phyloP scores from a whole-genome alignment of 2,113 vertebrate genomes.

The Poeciliopsis occidentalis region DNA sequence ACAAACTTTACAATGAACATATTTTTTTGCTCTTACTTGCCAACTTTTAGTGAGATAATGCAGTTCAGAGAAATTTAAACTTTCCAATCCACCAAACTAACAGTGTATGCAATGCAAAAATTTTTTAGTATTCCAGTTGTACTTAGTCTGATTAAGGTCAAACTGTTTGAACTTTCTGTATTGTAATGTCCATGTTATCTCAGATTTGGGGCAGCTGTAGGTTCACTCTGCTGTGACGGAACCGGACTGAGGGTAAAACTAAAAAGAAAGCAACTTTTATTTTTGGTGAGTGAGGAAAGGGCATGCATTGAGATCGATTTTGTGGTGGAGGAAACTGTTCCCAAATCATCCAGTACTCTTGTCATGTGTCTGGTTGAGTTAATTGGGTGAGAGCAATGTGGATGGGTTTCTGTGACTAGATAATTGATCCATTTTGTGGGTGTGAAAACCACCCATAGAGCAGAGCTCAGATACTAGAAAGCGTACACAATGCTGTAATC shows the following conservation, averaged over 20 bases:
- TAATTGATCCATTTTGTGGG: slow-evolving; percentile 71
- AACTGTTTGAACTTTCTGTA: background rate
- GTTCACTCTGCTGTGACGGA: slow-evolving; percentile 24
- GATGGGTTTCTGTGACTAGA: slow-evolving; percentile 55
- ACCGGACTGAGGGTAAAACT: slow-evolving; percentile 6
- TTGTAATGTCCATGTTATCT: background rate
- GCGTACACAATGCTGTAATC: slow-evolving; percentile 56
- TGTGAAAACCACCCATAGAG: slow-evolving; percentile 64
- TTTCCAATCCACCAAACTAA: too few relatives aligned
- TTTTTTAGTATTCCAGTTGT: too few relatives aligned
- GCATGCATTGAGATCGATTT: slow-evolving; percentile 44
- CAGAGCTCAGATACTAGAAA: slow-evolving; percentile 55
- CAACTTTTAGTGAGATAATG: too few relatives aligned
- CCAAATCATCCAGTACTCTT: slow-evolving; percentile 35
- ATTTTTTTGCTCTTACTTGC: too few relatives aligned
- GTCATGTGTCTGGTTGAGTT: slow-evolving; percentile 51
- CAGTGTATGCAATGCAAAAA: too few relatives aligned
- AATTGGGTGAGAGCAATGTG: slow-evolving; percentile 55
- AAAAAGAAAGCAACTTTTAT: slow-evolving; percentile 16
- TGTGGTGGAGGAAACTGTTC: slow-evolving; percentile 30
- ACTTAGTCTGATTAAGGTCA: background rate
- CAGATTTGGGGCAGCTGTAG: slow-evolving; percentile 1
- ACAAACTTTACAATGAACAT: too few relatives aligned
- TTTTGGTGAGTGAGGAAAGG: slow-evolving; percentile 31
- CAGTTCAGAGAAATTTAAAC: too few relatives aligned